Base-by-base conservation (phyloP, 2,797 vertebrate species). In the Apogon hyalosoma region DNA sequence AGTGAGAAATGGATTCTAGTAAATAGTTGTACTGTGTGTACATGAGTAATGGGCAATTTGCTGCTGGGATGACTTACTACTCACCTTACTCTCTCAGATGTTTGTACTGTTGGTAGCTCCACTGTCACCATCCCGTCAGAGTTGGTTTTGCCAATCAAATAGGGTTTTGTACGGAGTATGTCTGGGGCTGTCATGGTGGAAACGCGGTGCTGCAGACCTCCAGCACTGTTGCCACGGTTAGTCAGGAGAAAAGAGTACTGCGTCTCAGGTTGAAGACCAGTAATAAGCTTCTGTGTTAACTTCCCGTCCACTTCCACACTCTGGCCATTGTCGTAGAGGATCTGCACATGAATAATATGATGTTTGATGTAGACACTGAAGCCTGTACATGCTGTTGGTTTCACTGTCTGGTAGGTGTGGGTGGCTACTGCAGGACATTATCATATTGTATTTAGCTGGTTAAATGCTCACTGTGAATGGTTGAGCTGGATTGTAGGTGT, bases 201-300 rank as follows among this genome's bases (percentile, higher is more conserved):
- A 5, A 99, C 98, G 2, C 96, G 95, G 73, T 99, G 98, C 85
- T 99, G 98, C 60, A 99, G 94, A 4, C 98, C 98, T 0, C 98
- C 98, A 0, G 98, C 98, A 24, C 98, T 99, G 82, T 99, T 99
- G 0, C 98, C 98, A 11, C 98, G 97, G 79, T 99, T 99, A 5
- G 98, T 99, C 77, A 99, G 82, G 51, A 99, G 96, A 83, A 99
- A 99, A 0, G 98, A 99, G 82, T 99, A 99, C 1, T 97, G 97
- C 0, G 98, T 99, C 89, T 98, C 97, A 0, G 98, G 98, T 71
- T 98, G 97, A 70, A 99, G 94, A 69, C 97, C 96, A 7, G 94
- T 97, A 82, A 99, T 99, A 52, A 98, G 92, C 88, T 98, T 99
- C 91, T 98, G 96, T 0, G 97, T 97, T 70, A 97, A 94, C 85